A percentile compares a stretch with the other conserved stretches of the same genome.
These are phyloP conservation scores for Pluvialis apricaria DNA, from an alignment of 2,113 vertebrate species.

Conservation along the genomic window DNA sequence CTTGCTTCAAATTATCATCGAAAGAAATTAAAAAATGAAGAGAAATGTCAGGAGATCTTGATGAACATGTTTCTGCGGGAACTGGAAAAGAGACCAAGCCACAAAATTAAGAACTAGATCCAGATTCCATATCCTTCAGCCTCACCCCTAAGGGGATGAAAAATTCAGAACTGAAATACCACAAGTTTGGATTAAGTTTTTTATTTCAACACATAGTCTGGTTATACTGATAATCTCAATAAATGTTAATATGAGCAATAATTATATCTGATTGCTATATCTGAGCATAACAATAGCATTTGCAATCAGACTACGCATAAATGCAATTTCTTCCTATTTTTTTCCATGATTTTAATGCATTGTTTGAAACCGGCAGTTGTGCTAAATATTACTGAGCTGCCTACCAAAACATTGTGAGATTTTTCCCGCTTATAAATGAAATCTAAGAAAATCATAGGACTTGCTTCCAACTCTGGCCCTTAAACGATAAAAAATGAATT, in stretches of 20 bases:
- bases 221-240: not conserved
- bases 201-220: not conserved
- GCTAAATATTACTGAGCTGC: not conserved
- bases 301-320: not conserved
- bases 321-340: not conserved
- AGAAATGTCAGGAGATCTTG: conserved; percentile 42
- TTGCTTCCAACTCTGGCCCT: not conserved
- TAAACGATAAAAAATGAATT: not conserved
- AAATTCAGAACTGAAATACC: conserved; percentile 23
- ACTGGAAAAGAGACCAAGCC: conserved; percentile 52
- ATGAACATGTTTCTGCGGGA: conserved; percentile 51
- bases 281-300: not conserved
- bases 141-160: conserved; percentile 40
- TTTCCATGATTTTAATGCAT: not conserved
- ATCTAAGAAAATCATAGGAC: not conserved
- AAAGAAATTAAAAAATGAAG: not conserved
- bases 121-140: conserved; percentile 44
- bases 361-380: not conserved
- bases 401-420: not conserved
- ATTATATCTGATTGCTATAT: not conserved
- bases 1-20: conserved; percentile 39
- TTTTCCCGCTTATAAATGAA: not conserved
- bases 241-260: not conserved
- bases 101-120: conserved; percentile 16
- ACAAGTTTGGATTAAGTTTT: conserved; percentile 2